A percentile compares a stretch with the other conserved stretches of the same genome.
These are phyloP conservation scores for Nomada ferruginata DNA, from an alignment of 2,888 invertebrate species.

Conservation along the genomic window DNA sequence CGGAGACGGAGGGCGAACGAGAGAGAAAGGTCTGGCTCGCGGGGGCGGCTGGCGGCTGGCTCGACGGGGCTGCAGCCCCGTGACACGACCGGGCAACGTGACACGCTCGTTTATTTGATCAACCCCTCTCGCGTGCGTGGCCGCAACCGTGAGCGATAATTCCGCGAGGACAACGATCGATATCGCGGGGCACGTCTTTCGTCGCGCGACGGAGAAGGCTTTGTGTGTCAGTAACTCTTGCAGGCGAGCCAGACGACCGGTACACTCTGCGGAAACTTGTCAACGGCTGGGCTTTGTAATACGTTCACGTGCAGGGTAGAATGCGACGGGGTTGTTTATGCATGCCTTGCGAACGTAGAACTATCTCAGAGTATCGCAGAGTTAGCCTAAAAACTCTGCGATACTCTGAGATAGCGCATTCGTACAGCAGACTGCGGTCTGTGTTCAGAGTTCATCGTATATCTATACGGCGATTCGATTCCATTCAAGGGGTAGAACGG, in stretches of 20 bases:
- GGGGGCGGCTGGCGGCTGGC: not conserved
- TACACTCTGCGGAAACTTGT: not conserved
- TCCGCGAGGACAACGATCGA: constrained; percentile 61
- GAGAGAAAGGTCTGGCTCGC: not conserved
- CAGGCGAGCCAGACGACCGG: not conserved
- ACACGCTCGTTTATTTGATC: constrained; percentile 69
- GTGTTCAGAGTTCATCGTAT: not conserved
- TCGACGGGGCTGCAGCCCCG: constrained; percentile 48
- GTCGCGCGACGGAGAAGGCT: not conserved
- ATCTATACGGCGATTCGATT: not conserved
- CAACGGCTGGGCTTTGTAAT: not conserved
- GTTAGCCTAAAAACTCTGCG: no score
- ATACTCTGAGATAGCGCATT: no score
- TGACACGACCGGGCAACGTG: constrained; percentile 66
- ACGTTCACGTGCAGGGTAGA: not conserved
- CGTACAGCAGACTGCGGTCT: no score
- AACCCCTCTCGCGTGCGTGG: constrained; percentile 46
- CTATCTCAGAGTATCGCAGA: no score
- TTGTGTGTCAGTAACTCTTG: constrained; percentile 23
- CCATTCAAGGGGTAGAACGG: constrained; percentile 4
- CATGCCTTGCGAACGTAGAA: no score
- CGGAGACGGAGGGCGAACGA: not conserved
- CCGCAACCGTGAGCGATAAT: constrained; percentile 39
- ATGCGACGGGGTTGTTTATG: not conserved
- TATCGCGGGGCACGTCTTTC: constrained; percentile 21